Evolutionary conservation across 2,113 vertebrate species (phyloP), one percentile per base, ranked within the genome.

Genomic region (Tetraodon nigroviridis): DNA sequence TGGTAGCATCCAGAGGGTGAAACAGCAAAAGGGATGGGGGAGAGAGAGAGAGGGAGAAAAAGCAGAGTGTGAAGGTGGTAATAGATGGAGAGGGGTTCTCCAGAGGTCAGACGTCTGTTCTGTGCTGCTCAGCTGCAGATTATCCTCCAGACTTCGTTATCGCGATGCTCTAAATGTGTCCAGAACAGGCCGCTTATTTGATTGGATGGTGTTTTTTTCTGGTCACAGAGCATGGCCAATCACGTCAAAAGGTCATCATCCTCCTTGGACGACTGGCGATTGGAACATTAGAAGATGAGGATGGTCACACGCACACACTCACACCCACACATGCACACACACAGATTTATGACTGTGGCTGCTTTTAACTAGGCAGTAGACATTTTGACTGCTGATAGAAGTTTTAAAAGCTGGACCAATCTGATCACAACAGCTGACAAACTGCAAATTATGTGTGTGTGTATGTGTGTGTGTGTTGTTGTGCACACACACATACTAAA

Each of bases 371-470:
- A 27, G 24, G 24, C 24, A 27, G 5, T 4, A 27, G 24, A 27
- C 24, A 27, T 27, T 27, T 27, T 27, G 24, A 27, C 24, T 27
- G 24, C 24, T 2, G 24, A 27, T 27, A 27, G 7, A 27, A 42
- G 66, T 69, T 67, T 73, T 79, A 73, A 76, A 84, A 75, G 80
- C 79, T 64, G 42, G 3, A 8, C 16, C 79, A 82, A 65, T 78
- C 84, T 75, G 61, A 79, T 20, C 64, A 50, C 56, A 53, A 37
- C 45, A 69, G 71, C 67, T 55, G 63, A 51, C 45, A 16, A 51
- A 55, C 58, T 66, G 75, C 86, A 88, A 82, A 88, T 87, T 60
- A 10, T 58, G 61, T 20, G 45, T 61, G 53, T 5, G 2, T 62
- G 48, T 72, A 51, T 52, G 51, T 16, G 41, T 67, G 54, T 61